Percentiles rank a stretch among this genome's conserved stretches.
Conservation (phyloP, 2,888 invertebrate genomes). For the Gerris lacustris region DNA sequence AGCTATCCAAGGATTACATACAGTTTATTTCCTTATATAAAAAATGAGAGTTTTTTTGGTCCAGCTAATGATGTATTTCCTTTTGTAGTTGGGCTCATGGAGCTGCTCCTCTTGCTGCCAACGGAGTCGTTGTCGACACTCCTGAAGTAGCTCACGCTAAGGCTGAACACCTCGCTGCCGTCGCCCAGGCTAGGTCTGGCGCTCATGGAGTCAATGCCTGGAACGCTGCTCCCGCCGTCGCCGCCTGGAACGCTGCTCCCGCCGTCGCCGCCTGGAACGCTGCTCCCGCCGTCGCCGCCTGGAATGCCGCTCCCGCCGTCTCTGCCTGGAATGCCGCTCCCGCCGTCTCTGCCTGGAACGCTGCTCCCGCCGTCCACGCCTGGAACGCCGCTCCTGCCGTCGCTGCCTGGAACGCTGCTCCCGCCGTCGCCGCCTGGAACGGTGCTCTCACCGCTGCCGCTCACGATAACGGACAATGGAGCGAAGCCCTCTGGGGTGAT, state of each 20-base stretch:
- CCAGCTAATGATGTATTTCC: no score
- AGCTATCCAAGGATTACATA: no score
- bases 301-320: slow-evolving; percentile 18
- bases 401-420: slow-evolving; percentile 20
- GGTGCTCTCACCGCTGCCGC: background rate
- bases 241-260: slow-evolving; percentile 13
- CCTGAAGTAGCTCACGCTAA: slow-evolving; percentile 29
- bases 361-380: slow-evolving; percentile 4
- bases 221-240: slow-evolving; percentile 14
- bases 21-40: no score
- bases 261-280: background rate
- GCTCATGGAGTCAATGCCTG: slow-evolving; percentile 11
- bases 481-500: slow-evolving; percentile 16
- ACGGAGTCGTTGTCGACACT: slow-evolving; percentile 18
- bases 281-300: slow-evolving; percentile 15
- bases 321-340: slow-evolving; percentile 14
- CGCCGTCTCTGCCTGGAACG: slow-evolving; percentile 14
- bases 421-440: slow-evolving; percentile 8
- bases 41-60: no score
- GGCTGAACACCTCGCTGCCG: slow-evolving; percentile 24
- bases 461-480: slow-evolving; percentile 21
- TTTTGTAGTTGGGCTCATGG: slow-evolving; percentile 19
- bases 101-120: background rate
- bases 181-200: slow-evolving; percentile 17
- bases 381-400: slow-evolving; percentile 2